These are phyloP conservation scores for Cryptocephalus moraei DNA, from an alignment of 2,888 invertebrate genomes.

Conservation along the genomic window DNA sequence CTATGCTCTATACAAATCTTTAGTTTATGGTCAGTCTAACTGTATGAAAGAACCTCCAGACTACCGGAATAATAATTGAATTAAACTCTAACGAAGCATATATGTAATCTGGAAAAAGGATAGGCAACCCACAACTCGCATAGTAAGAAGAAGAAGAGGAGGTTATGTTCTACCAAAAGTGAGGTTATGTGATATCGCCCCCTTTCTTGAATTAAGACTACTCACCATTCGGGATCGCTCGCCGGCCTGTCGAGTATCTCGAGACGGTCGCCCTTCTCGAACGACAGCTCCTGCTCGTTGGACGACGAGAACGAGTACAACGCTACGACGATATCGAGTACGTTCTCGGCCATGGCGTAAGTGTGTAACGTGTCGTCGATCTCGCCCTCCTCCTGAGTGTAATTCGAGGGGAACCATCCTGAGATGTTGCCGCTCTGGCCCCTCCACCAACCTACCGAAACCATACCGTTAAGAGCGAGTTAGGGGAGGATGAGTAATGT, in stretches of 20 bases:
- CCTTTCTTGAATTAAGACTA: too few relatives aligned
- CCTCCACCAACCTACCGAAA: slow-evolving; percentile 76
- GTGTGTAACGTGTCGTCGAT: slow-evolving; percentile 81
- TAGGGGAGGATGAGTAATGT: neutral
- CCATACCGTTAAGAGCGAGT: neutral
- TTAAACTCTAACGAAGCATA: too few relatives aligned
- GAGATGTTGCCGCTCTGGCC: slow-evolving; percentile 66
- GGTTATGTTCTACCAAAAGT: too few relatives aligned
- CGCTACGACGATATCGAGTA: slow-evolving; percentile 92
- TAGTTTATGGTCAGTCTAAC: too few relatives aligned
- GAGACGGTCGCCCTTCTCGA: slow-evolving; percentile 92
- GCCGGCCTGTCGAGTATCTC: slow-evolving; percentile 94
- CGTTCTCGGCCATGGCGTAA: slow-evolving; percentile 89
- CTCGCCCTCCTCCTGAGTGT: slow-evolving; percentile 87
- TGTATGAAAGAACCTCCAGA: too few relatives aligned
- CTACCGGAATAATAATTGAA: too few relatives aligned
- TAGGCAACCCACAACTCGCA: too few relatives aligned
- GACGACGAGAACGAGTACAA: slow-evolving; percentile 89
- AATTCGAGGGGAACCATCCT: slow-evolving; percentile 98
- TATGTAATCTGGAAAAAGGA: too few relatives aligned
- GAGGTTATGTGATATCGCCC: too few relatives aligned
- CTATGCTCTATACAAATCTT: too few relatives aligned
- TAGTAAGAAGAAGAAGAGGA: too few relatives aligned
- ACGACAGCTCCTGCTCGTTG: slow-evolving; percentile 91
- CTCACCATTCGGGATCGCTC: slow-evolving; percentile 92